Percentiles rank a stretch among this genome's conserved stretches.
These are phyloP conservation scores for Sthenelais limicola DNA, from an alignment of 2,888 invertebrate genomes.

Conservation along the genomic window DNA sequence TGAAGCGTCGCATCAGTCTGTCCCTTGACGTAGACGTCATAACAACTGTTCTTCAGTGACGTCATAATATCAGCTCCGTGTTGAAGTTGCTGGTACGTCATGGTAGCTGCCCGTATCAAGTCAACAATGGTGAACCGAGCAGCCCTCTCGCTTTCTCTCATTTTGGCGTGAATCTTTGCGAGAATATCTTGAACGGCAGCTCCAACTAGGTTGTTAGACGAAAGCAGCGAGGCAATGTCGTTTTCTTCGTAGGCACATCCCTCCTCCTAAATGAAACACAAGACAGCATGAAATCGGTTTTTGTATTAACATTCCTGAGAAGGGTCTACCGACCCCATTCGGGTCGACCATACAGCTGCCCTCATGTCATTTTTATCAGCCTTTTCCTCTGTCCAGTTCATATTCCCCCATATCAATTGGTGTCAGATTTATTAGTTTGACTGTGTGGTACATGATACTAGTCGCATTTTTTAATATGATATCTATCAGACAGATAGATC, in stretches of 20 bases:
- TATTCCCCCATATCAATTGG: too few species aligned
- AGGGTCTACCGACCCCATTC: too few species aligned
- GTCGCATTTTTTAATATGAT: too few species aligned
- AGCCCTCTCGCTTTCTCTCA: conserved; percentile 53
- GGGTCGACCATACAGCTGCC: too few species aligned
- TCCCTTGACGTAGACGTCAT: conserved; percentile 80
- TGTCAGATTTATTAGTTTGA: too few species aligned
- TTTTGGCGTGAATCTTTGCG: conserved; percentile 53
- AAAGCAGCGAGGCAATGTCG: conserved; percentile 59
- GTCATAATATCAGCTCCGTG: conserved; percentile 76
- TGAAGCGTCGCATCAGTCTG: conserved; percentile 72
- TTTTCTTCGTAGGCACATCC: conserved; percentile 56
- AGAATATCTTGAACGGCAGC: conserved; percentile 58
- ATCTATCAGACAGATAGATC: too few species aligned
- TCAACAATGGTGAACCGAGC: conserved; percentile 79
- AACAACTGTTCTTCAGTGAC: conserved; percentile 77
- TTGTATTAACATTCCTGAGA: too few species aligned
- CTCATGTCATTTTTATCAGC: too few species aligned
- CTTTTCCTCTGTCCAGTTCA: too few species aligned
- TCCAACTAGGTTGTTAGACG: conserved; percentile 56
- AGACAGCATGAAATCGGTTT: too few species aligned
- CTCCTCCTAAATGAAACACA: conserved; percentile 65
- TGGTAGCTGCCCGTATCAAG: conserved; percentile 79
- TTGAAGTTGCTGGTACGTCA: conserved; percentile 79
- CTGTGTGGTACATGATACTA: too few species aligned